Conservation (phyloP, 2,888 invertebrate species). For the Sinopyrophorus schimmeli region DNA sequence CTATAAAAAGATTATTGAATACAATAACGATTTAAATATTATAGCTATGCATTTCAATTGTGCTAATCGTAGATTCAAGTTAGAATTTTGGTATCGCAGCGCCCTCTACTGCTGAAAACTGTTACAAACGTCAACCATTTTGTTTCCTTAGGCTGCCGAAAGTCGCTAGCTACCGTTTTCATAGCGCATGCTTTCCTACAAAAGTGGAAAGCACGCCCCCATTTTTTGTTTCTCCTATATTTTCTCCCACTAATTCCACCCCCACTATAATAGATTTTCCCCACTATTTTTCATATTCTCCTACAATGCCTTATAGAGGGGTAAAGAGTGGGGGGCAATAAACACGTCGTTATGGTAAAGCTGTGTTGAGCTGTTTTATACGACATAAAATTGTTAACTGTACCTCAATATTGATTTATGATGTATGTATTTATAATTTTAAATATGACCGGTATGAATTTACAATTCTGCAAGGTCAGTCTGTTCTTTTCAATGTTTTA, state of each 20-base stretch:
- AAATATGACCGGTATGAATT: slow-evolving; percentile 31
- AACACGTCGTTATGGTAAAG: slow-evolving; percentile 57
- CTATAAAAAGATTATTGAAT: too few relatives aligned
- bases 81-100: slow-evolving; percentile 35
- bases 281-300: slow-evolving; percentile 33
- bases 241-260: slow-evolving; percentile 37
- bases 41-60: slow-evolving; percentile 1
- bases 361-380: slow-evolving; percentile 54
- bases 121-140: slow-evolving; percentile 60
- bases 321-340: slow-evolving; percentile 50
- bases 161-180: slow-evolving; percentile 51
- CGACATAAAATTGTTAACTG: slow-evolving; percentile 54
- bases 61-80: slow-evolving; percentile 24
- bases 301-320: slow-evolving; percentile 38
- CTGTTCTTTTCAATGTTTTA: too few relatives aligned
- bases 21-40: too few relatives aligned
- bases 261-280: slow-evolving; percentile 34
- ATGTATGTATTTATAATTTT: slow-evolving; percentile 41
- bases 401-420: slow-evolving; percentile 54
- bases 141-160: slow-evolving; percentile 60
- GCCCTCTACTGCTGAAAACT: slow-evolving; percentile 54
- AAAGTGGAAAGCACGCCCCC: slow-evolving; percentile 49
- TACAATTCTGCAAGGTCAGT: slow-evolving; percentile 37
- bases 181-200: slow-evolving; percentile 60
- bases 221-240: slow-evolving; percentile 41